Base-by-base conservation (phyloP, 2,888 invertebrate species). In the Stenodera caucasica region DNA sequence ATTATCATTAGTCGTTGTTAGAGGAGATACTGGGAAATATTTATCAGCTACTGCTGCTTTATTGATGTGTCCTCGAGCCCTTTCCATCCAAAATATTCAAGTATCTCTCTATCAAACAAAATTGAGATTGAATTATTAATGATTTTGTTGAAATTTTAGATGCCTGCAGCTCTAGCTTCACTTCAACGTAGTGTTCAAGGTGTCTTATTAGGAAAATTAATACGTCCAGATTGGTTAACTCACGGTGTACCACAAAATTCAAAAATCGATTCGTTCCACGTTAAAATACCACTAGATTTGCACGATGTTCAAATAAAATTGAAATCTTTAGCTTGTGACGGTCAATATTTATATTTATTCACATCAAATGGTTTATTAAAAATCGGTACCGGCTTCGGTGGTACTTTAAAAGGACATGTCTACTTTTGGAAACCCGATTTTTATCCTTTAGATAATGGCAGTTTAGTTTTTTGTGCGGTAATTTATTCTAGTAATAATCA, bases 351-450 rank as follows among this genome's bases (percentile, higher is more conserved):
- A 55, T 98, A 95, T 80, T 83, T 98, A 29, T 90, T 93, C 72
- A 89, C 92, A 30, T 89, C 90, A 9, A 89, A 89, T 71, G 94
- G 95, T 1, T 83, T 98, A 50, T 84, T 94, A 65, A 98, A 98
- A 83, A 88, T 98, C 64, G 98, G 98, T 15, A 93, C 96, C 54
- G 98, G 98, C 7, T 95, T 94, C 77, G 92, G 93, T 53, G 94
- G 94, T 66, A 96, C 98, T 7, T 87, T 94, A 68, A 91, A 91
- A 80, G 97, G 96, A n/a, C 91, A 94, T 75, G 85, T 96, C 21
- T 94, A 96, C 77, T 83, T 89, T 66, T 88, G 91, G 77, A 94
- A 94, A 78, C 86, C 90, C 26, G 91, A 94, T 78, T 93, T 96
- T 77, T 85, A 87, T 76, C 88, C 89, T 7, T 88, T 89, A 66